A percentile compares a stretch with the other conserved stretches of the same genome.
phyloP scores from a whole-genome alignment of 2,797 vertebrate species.

The Tragopan temminckii region DNA sequence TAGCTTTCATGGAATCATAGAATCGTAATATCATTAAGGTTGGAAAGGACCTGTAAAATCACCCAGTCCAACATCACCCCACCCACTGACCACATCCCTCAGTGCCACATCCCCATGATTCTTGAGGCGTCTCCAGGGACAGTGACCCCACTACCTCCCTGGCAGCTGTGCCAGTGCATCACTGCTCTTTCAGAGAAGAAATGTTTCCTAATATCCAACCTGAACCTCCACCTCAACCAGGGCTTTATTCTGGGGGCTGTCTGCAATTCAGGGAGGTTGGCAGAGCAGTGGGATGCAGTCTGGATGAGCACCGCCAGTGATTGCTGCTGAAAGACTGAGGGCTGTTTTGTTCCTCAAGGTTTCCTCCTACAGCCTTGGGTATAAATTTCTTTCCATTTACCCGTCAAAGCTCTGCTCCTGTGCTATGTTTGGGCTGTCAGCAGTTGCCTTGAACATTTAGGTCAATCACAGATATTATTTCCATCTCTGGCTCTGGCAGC shows the following conservation, averaged over 20 bases:
- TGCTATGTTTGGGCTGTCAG: conserved; percentile 14
- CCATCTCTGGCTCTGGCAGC: conserved; percentile 21
- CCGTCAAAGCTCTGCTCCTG: neutral
- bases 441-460: conserved; percentile 44
- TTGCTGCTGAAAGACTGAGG: neutral
- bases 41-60: no score
- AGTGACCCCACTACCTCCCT: no score
- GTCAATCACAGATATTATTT: conserved; percentile 69
- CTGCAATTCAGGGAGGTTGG: fast-evolving
- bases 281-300: neutral
- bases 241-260: neutral
- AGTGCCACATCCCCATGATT: no score
- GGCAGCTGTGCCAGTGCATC: no score
- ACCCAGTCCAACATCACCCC: no score
- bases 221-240: no score
- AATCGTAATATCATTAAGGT: no score
- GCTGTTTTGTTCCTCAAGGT: conserved; percentile 28
- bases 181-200: no score
- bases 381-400: conserved; percentile 35
- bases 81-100: no score
- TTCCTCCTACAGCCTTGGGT: conserved; percentile 11
- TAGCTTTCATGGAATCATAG: no score
- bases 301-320: neutral
- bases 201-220: no score
- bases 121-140: no score